Conservation (phyloP, 2,888 invertebrate species). For the Lapara coniferarum region DNA sequence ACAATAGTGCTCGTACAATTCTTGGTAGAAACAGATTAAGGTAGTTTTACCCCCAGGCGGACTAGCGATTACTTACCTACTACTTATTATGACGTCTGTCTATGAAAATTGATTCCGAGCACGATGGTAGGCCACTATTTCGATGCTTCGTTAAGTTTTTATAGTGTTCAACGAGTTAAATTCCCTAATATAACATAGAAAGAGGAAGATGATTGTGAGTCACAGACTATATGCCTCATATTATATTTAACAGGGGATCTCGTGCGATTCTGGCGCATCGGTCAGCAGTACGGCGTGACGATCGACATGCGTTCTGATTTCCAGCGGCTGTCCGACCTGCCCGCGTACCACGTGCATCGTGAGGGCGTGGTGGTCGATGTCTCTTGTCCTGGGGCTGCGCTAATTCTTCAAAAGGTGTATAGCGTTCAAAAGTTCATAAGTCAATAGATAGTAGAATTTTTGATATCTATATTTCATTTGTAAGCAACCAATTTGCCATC, state of each 20-base stretch:
- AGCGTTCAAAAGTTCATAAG: neutral
- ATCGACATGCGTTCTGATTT: conserved; percentile 38
- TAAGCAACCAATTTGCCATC: too few relatives aligned
- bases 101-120: too few relatives aligned
- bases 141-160: neutral
- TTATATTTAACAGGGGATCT: conserved; percentile 14
- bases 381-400: conserved; percentile 47
- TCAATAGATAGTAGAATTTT: neutral
- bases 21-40: neutral
- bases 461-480: too few relatives aligned
- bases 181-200: too few relatives aligned
- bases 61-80: neutral
- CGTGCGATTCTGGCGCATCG: conserved; percentile 41
- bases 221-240: neutral
- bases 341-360: conserved; percentile 51
- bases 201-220: too few relatives aligned
- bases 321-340: conserved; percentile 39
- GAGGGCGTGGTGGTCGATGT: conserved; percentile 66
- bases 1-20: neutral
- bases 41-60: too few relatives aligned
- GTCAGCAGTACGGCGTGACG: conserved; percentile 45
- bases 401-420: conserved; percentile 47
- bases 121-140: too few relatives aligned
- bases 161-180: neutral
- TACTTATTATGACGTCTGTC: too few relatives aligned